Conservation (phyloP, 2,113 vertebrate species). For the Tursiops truncatus region DNA sequence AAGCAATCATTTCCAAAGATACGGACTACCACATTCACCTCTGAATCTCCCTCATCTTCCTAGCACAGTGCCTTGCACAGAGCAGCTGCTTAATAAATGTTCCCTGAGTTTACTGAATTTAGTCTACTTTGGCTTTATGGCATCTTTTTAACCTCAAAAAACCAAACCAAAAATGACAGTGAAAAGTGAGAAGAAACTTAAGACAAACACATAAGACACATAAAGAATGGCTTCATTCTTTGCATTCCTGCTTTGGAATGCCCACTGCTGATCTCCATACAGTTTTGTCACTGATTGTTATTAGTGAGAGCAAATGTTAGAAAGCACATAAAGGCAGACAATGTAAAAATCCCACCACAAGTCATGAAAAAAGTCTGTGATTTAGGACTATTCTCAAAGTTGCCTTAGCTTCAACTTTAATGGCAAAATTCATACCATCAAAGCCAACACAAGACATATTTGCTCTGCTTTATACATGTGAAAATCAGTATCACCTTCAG, state of each 20-base stretch:
- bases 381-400: not conserved
- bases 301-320: conserved; percentile 70
- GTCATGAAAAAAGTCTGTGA: conserved; percentile 37
- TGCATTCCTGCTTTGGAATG: conserved; percentile 50
- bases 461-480: not conserved
- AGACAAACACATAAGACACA: conserved; percentile 51
- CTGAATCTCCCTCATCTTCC: not conserved
- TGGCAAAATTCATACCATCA: conserved; percentile 1
- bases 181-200: conserved; percentile 54
- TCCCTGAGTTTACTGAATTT: not conserved
- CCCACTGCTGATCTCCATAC: not conserved
- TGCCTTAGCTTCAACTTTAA: conserved; percentile 46
- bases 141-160: conserved; percentile 30
- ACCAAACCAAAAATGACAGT: conserved; percentile 19
- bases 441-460: conserved; percentile 35
- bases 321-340: conserved; percentile 66
- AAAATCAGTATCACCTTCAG: conserved; percentile 23
- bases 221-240: conserved; percentile 66
- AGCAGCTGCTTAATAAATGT: not conserved
- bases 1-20: not conserved
- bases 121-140: conserved; percentile 38
- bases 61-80: conserved; percentile 7
- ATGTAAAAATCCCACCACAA: conserved; percentile 30
- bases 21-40: not conserved
- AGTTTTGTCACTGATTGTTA: not conserved